Evolutionary conservation across 2,113 vertebrate species (phyloP).

Genomic region (Boulengeromyrus knoepffleri): DNA sequence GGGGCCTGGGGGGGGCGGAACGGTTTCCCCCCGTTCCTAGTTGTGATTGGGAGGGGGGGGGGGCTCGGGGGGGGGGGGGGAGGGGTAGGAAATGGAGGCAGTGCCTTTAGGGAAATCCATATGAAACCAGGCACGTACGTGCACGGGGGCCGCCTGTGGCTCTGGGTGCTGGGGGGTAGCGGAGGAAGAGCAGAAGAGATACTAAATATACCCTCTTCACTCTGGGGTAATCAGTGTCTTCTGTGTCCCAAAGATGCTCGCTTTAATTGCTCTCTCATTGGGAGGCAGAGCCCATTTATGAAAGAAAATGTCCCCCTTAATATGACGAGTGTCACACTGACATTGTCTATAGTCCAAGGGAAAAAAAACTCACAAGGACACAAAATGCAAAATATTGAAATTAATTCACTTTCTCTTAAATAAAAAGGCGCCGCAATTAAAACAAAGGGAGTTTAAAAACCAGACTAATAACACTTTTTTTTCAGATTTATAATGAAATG

Average conservation of each 20-base stretch:
- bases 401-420: neutral
- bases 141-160: neutral
- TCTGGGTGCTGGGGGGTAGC: constrained; percentile 22
- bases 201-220: constrained; percentile 64
- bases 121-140: neutral
- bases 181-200: constrained; percentile 43
- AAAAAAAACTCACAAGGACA: constrained; percentile 10
- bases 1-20: too few relatives aligned
- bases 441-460: neutral
- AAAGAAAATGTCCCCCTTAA: constrained; percentile 31
- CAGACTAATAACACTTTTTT: neutral
- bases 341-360: constrained; percentile 31
- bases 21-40: too few relatives aligned
- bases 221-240: constrained; percentile 65
- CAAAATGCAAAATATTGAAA: constrained; percentile 9
- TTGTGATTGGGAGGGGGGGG: too few relatives aligned
- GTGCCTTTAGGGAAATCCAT: constrained; percentile 9
- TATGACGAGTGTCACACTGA: constrained; percentile 38
- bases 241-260: constrained; percentile 54
- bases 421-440: neutral
- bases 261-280: constrained; percentile 65
- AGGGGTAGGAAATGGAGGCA: neutral
- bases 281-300: constrained; percentile 46
- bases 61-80: too few relatives aligned
- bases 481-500: neutral